A percentile compares a stretch with the other conserved stretches of the same genome.
Conservation (phyloP, 2,113 vertebrate genomes). For the Rhinoderma darwinii region DNA sequence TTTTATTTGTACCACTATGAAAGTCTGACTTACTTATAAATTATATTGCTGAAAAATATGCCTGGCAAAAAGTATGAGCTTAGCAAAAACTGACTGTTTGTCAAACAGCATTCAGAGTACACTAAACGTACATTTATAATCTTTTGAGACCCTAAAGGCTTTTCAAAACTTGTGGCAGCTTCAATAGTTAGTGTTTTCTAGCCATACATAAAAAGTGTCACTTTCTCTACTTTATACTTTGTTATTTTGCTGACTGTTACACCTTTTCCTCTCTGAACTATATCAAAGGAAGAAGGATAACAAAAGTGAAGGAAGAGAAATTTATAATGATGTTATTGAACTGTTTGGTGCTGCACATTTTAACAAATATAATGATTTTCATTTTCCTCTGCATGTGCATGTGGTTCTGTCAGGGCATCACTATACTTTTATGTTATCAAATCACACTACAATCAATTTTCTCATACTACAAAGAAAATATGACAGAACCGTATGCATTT, state of each 20-base stretch:
- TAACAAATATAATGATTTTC: constrained; percentile 59
- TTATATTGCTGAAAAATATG: constrained; percentile 27
- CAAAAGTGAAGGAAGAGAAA: constrained; percentile 48
- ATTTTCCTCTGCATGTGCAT: constrained; percentile 53
- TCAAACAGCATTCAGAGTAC: constrained; percentile 51
- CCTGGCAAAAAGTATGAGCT: constrained; percentile 37
- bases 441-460: constrained; percentile 21
- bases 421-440: constrained; percentile 38
- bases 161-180: constrained; percentile 55
- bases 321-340: constrained; percentile 60
- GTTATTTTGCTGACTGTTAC: constrained; percentile 58
- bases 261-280: constrained; percentile 55
- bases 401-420: constrained; percentile 38
- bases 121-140: constrained; percentile 57
- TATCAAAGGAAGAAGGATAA: constrained; percentile 57
- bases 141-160: constrained; percentile 58
- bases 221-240: constrained; percentile 50
- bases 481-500: not conserved
- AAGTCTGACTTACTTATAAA: constrained; percentile 9
- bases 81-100: constrained; percentile 52
- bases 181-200: constrained; percentile 56
- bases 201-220: constrained; percentile 56
- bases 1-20: not conserved
- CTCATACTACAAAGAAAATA: constrained; percentile 37
- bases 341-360: constrained; percentile 57